Base-by-base conservation (phyloP, 2,888 invertebrate species). In the Criorhina ranunculi region DNA sequence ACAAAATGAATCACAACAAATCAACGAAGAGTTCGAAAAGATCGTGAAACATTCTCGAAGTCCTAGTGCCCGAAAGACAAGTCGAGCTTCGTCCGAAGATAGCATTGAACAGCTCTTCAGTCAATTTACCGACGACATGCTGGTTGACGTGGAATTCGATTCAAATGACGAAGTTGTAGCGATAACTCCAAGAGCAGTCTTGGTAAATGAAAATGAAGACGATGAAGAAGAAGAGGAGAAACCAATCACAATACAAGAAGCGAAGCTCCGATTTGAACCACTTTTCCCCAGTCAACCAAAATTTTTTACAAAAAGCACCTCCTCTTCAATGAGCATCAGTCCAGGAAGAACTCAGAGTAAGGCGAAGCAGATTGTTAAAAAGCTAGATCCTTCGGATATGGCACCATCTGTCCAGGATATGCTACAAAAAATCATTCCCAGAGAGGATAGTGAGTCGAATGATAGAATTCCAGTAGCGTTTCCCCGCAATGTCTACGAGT, bases 401-500 rank as follows among this genome's bases (percentile, higher is more conserved):
- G 88, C 91, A 0, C 91, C 91, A 1, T 91, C 91, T 0, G 90
- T 91, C 0, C 91, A 91, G 80, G 91, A 91, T 57, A 77, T 91
- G 15, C 40, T 91, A 24, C 87, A 88, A 0, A 87, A 88, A 53
- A 86, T 87, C n/a, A 73, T 72, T 42, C 6, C 9, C 12, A n/a
- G 76, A 17, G 2, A 88, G 2, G 62, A 79, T 0, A 88, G 78
- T 31, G 89, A 86, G 33, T 87, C 87, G 0, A 29, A 24, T 3
- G 60, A 69, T 0, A 40, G 55, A 24, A 2, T 19, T 17, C 85
- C 85, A 0, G 31, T 60, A 29, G 75, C 85, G n/a, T 85, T 85
- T 42, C 85, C 85, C 0, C 35, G 75, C 11, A 31, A 33, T 12
- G 19, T 59, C 0, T 80, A 46, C 44, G 75, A 76, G 11, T 85